Evolutionary conservation across 1,140 invertebrate genomes (phyloP).

Genomic region (Drosophila pachea): DNA sequence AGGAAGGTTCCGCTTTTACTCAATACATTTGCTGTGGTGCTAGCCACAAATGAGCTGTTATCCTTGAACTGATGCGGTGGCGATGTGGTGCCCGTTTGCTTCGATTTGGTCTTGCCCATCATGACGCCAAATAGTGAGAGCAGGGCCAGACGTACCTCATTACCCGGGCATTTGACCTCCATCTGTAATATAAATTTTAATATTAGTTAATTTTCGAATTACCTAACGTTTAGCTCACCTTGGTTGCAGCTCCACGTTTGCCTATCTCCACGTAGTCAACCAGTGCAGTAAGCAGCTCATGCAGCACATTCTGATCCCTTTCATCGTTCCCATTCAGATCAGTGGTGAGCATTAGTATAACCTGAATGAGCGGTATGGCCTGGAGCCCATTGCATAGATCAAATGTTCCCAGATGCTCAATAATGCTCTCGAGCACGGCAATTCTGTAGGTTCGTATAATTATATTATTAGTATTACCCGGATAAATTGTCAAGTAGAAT

Average conservation of each 20-base stretch:
- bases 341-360: conserved; percentile 92
- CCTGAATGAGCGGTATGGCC: conserved; percentile 94
- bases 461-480: no score
- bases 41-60: conserved; percentile 85
- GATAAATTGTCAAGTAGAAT: no score
- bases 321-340: conserved; percentile 93
- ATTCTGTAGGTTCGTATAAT: no score
- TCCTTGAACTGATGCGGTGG: conserved; percentile 81
- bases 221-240: conserved; percentile 30
- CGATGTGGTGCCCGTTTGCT: conserved; percentile 78
- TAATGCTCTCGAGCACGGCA: conserved; percentile 74
- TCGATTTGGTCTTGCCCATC: conserved; percentile 78
- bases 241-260: conserved; percentile 75
- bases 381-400: conserved; percentile 84
- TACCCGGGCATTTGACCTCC: conserved; percentile 81
- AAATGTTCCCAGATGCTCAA: conserved; percentile 76
- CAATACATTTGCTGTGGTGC: conserved; percentile 87
- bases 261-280: conserved; percentile 89
- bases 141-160: conserved; percentile 93
- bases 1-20: conserved; percentile 88
- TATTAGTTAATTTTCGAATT: background rate
- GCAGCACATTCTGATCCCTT: conserved; percentile 87
- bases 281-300: conserved; percentile 86
- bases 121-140: conserved; percentile 85
- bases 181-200: conserved; percentile 36